Evolutionary conservation across 2,888 invertebrate genomes (phyloP).

Genomic region (Ypsolopha scabrella): DNA sequence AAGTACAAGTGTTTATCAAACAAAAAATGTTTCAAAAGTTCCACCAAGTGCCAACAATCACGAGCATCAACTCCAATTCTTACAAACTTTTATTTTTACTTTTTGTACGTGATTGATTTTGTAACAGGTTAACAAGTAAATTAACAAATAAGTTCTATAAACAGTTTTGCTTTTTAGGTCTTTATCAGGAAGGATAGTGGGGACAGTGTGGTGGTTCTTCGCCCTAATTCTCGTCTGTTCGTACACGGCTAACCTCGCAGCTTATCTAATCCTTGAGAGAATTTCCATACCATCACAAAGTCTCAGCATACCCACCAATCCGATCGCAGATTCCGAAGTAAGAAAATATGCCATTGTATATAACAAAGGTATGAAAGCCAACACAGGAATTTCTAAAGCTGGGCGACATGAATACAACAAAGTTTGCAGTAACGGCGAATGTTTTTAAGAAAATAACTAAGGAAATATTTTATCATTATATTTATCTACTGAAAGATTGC

Average conservation of each 20-base stretch:
- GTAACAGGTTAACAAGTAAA: too few relatives aligned
- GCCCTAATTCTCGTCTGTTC: constrained; percentile 97
- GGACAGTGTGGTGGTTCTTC: constrained; percentile 99
- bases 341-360: constrained; percentile 21
- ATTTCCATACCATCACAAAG: constrained; percentile 84
- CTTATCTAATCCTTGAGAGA: constrained; percentile 96
- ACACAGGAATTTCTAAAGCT: constrained; percentile 1
- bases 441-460: neutral
- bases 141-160: too few relatives aligned
- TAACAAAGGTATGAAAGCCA: neutral
- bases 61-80: too few relatives aligned
- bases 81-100: too few relatives aligned
- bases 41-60: too few relatives aligned
- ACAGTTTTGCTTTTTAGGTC: constrained; percentile 67
- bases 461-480: neutral
- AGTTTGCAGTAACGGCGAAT: constrained; percentile 9
- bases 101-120: too few relatives aligned
- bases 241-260: constrained; percentile 98
- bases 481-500: neutral
- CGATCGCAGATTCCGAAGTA: constrained; percentile 93
- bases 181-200: constrained; percentile 94
- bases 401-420: constrained; percentile 1
- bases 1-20: too few relatives aligned
- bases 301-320: constrained; percentile 92
- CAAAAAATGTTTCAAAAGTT: too few relatives aligned